Base-by-base conservation (phyloP, 2,113 vertebrate genomes). In the Ochotona princeps region DNA sequence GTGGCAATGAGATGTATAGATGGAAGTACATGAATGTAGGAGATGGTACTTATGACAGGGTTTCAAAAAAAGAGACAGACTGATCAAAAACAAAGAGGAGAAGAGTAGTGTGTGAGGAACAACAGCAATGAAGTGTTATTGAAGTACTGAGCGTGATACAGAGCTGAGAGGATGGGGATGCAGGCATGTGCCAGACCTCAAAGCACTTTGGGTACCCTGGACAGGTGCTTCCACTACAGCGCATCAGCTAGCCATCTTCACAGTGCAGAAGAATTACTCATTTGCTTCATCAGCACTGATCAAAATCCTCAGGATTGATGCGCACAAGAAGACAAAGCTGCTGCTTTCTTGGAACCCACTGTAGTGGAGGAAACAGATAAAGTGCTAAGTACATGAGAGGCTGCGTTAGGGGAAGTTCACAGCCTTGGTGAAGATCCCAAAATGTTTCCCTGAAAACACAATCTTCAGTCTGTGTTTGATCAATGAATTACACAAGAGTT, bases 381-480 rank as follows among this genome's bases (percentile, higher is more conserved):
- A 1, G 28, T 44, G 54, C 9, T 12, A 57, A 70, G 35, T 38
- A 78, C 20, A 38, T 3, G 28, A 14, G 7, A 49, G 7, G 44
- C 61, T 20, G 3, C 28, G 4, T 8, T 38, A 7, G n/a, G n/a
- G 26, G 61, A 9, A 32, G 0, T 13, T 87, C 20, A 26, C 8
- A 25, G 60, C 9, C 20, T 15, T 73, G 5, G 21, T 57, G 67
- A 57, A 6, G 21, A 1, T 54, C 35, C 20, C 69, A 23, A 79
- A 30, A 83, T 15, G 14, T 51, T 89, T 83, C 30, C 15, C 11
- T 73, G 63, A 87, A 93, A 32, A 82, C 38, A 25, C 6, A 72
- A 49, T 30, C 74, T 89, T 28, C 80, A 67, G 83, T 21, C 49
- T 92, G 81, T 76, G 44, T 83, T 90, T 82, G 38, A 32, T 49